Percentiles rank a stretch among this genome's conserved stretches.
Conservation (phyloP, 2,797 vertebrate species). For the Macropodus opercularis region DNA sequence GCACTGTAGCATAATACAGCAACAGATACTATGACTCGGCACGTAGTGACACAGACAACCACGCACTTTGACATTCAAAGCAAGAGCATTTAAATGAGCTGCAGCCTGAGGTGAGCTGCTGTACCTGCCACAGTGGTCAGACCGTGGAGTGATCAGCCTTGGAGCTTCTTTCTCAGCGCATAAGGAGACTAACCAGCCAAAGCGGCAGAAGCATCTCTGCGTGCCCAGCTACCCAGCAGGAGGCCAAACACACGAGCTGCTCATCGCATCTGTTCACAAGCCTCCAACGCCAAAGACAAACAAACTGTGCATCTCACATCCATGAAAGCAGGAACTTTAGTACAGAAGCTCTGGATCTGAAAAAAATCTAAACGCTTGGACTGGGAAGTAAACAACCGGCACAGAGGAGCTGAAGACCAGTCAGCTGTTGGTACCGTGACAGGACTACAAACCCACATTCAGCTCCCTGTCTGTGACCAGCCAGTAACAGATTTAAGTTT, state of each 20-base stretch:
- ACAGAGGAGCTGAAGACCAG: too few relatives aligned
- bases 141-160: constrained; percentile 33
- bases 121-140: too few relatives aligned
- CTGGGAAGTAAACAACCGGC: too few relatives aligned
- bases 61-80: constrained; percentile 35
- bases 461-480: too few relatives aligned
- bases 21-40: not conserved
- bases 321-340: not conserved
- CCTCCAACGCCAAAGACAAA: constrained; percentile 28
- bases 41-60: not conserved
- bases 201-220: constrained; percentile 47
- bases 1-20: not conserved
- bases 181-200: constrained; percentile 21
- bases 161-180: constrained; percentile 28
- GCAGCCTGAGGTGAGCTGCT: not conserved
- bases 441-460: too few relatives aligned
- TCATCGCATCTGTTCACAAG: constrained; percentile 68
- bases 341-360: constrained; percentile 4
- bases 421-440: too few relatives aligned
- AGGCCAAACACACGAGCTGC: constrained; percentile 60
- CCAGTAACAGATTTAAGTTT: too few relatives aligned
- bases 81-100: constrained; percentile 30
- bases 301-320: constrained; percentile 7
- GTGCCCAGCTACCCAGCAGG: constrained; percentile 63
- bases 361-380: too few relatives aligned